Conservation (phyloP, 2,888 invertebrate genomes). For the Sceliomorpha sp. region DNA sequence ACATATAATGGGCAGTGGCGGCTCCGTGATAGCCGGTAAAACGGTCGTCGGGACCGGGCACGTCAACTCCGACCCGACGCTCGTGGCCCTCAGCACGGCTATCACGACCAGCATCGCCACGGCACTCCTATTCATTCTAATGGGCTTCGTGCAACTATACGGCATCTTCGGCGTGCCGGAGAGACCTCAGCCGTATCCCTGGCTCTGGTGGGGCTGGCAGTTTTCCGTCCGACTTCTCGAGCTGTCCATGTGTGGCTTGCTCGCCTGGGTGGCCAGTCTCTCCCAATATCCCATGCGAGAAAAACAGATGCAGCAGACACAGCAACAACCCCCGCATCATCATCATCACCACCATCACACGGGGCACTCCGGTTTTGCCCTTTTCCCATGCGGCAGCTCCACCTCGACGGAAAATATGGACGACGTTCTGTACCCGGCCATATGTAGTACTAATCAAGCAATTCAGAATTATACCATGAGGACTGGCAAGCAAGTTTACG, state of each 20-base stretch:
- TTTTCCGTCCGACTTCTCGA: slow-evolving; percentile 92
- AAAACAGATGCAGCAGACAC: slow-evolving; percentile 80
- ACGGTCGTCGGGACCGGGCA: slow-evolving; percentile 82
- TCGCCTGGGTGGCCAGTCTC: slow-evolving; percentile 93
- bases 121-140: slow-evolving; percentile 90
- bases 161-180: slow-evolving; percentile 86
- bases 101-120: slow-evolving; percentile 94
- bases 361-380: slow-evolving; percentile 85
- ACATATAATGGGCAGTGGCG: slow-evolving; percentile 80
- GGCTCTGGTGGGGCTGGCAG: slow-evolving; percentile 96
- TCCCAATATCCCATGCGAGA: slow-evolving; percentile 85
- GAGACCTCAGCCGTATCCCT: slow-evolving; percentile 82
- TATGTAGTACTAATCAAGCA: slow-evolving; percentile 92
- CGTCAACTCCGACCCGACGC: slow-evolving; percentile 83
- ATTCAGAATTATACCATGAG: slow-evolving; percentile 90
- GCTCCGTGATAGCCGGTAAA: slow-evolving; percentile 63
- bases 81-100: slow-evolving; percentile 87
- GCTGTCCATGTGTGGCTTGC: slow-evolving; percentile 91
- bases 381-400: slow-evolving; percentile 90
- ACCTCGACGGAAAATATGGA: slow-evolving; percentile 91
- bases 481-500: slow-evolving; percentile 89
- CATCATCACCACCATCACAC: slow-evolving; percentile 63
- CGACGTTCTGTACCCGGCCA: slow-evolving; percentile 91
- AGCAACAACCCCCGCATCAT: slow-evolving; percentile 36
- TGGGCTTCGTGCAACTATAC: slow-evolving; percentile 92